Base-by-base conservation (phyloP, 2,797 vertebrate species). In the Pipistrellus kuhlii region DNA sequence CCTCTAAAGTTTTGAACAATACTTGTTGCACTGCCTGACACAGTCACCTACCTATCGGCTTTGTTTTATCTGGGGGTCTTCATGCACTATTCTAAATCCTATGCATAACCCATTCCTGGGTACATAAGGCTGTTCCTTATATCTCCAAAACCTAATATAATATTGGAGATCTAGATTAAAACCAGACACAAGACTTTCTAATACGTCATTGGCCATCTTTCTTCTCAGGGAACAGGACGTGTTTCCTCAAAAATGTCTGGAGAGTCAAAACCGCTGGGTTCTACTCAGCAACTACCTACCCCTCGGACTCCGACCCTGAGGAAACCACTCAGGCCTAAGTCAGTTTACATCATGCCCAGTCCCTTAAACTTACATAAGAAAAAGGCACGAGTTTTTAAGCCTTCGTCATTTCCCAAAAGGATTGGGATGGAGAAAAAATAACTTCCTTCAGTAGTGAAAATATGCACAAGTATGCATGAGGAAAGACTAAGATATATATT, bases 151-250 rank as follows among this genome's bases (percentile, higher is more conserved):
- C 62, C 46, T 59, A 78, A 85, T 12, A 75, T 25, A 57, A n/a
- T 82, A 64, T 23, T 82, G 57, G 20, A 71, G 9, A 94, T 72
- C 73, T 62, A 90, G 27, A 93, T 92, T 94, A 95, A 95, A 90
- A 68, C 55, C 71, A 92, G 72, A 82, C 46, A 17, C 5, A 48
- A 69, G 64, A 64, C 57, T 90, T 95, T 69, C 71, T 84, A 66
- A 76, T 72, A 91, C 84, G 87, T 93, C 44, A 41, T 6, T 46
- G 12, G 85, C 64, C n/a, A 77, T 87, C 55, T 81, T 85, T 90
- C 78, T 93, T 85, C 68, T 75, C 51, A 13, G 27, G 11, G 32
- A 89, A n/a, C 8, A 91, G 51, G 57, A 77, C 17, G 41, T 30
- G 69, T 32, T 96, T 77, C 92, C 53, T 73, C 73, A n/a, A 78